A percentile compares a stretch with the other conserved stretches of the same genome.
Conservation (phyloP, 2,888 invertebrate species). For the Rhamphomyia laevipes region DNA sequence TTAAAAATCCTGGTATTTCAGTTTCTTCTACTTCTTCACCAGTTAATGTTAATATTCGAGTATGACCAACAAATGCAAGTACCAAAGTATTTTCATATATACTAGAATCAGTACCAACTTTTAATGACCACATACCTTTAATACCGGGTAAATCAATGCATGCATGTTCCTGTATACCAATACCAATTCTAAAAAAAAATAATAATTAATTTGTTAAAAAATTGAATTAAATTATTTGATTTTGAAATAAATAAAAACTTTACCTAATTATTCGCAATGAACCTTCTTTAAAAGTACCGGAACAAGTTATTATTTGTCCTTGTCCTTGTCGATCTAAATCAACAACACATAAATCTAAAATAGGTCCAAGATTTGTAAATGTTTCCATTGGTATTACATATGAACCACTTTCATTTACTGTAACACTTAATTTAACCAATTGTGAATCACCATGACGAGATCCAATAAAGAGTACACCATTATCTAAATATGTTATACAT, state of each 20-base stretch:
- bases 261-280: conserved; percentile 78
- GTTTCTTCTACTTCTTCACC: conserved; percentile 98
- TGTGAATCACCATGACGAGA: conserved; percentile 96
- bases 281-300: conserved; percentile 94
- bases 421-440: conserved; percentile 74
- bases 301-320: conserved; percentile 95
- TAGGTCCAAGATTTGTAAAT: conserved; percentile 94
- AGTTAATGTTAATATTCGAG: conserved; percentile 74
- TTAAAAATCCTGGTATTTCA: conserved; percentile 81
- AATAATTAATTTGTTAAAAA: background rate
- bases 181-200: conserved; percentile 67
- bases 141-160: conserved; percentile 94
- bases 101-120: conserved; percentile 49
- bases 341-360: conserved; percentile 95
- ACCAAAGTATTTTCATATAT: conserved; percentile 79
- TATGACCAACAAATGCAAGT: conserved; percentile 93
- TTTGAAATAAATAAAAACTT: background rate
- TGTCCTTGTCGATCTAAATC: conserved; percentile 95
- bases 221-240: background rate
- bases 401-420: conserved; percentile 72
- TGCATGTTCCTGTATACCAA: conserved; percentile 96
- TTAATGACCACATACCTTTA: conserved; percentile 97
- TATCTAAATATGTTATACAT: conserved; percentile 95
- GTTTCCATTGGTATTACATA: conserved; percentile 93
- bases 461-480: conserved; percentile 94